Evolutionary conservation across 2,797 vertebrate species (phyloP), one percentile per base, ranked within the genome.

Genomic region (Ceryle rudis): DNA sequence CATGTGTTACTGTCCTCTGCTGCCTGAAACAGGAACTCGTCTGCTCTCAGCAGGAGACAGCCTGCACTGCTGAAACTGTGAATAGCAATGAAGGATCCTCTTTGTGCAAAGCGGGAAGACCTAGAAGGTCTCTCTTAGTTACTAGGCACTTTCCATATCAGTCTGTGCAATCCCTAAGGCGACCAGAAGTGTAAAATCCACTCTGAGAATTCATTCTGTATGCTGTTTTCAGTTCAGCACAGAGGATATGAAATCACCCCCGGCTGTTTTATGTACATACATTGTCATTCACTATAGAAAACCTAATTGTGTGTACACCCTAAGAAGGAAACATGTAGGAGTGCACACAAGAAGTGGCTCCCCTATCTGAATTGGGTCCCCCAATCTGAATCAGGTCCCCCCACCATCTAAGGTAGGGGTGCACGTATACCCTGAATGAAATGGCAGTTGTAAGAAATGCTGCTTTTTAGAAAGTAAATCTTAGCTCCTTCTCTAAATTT

Each of bases 401-500:
- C 1, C 3, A 70, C 35, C 47, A 67, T 18, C 71, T 61, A 35
- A 77, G 58, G 39, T 9, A 22, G 60, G 21, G 46, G 26, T 41
- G 23, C 6, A 2, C 6, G 12, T n/a, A 22, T 11, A 51, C 49
- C 25, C 41, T 3, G 55, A 85, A 8, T 41, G 57, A 81, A 87
- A 52, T 2, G 11, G 41, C 49, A 71, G 37, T 51, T 58, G 54
- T 47, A 65, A 88, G 51, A 90, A 83, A 74, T 16, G 9, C 41
- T 62, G 58, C 42, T 85, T 87, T 93, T 85, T 19, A 60, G 75
- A 77, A 85, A 77, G 72, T 19, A 66, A 51, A 71, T 73, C 65
- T 64, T 70, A n/a, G 26, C 41, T 94, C 75, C 31, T 37, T 77
- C 44, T 92, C 89, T 95, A 94, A 85, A 74, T 81, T 82, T 89